Percentiles rank a stretch among this genome's conserved stretches.
phyloP scores from a whole-genome alignment of 2,888 invertebrate species.

The Polyommatus icarus region DNA sequence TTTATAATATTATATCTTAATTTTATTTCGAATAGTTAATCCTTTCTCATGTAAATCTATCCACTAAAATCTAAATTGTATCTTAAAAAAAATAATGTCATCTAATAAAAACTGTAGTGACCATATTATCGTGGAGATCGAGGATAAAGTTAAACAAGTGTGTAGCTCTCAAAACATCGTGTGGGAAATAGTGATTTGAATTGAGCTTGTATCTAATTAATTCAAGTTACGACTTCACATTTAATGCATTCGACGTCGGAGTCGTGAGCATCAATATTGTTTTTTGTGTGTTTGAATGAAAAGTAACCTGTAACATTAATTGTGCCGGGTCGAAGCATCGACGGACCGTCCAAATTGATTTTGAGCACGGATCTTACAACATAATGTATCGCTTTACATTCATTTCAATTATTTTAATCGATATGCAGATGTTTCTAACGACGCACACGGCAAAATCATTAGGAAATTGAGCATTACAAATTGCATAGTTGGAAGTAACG shows the following conservation, averaged over 20 bases:
- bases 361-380: conserved; percentile 62
- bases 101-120: conserved; percentile 28
- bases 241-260: conserved; percentile 64
- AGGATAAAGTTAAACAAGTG: conserved; percentile 31
- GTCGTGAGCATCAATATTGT: conserved; percentile 68
- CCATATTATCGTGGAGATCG: conserved; percentile 28
- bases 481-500: conserved; percentile 29
- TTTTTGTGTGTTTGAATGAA: conserved; percentile 58
- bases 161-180: conserved; percentile 34
- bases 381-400: conserved; percentile 64
- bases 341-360: conserved; percentile 67
- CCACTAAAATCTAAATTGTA: not conserved
- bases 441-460: conserved; percentile 59
- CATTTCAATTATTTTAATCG: conserved; percentile 61
- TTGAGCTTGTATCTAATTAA: conserved; percentile 59
- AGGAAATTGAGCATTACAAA: conserved; percentile 33
- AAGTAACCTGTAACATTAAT: conserved; percentile 69
- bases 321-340: conserved; percentile 59
- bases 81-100: conserved; percentile 13
- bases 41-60: conserved; percentile 8
- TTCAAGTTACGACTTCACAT: conserved; percentile 61
- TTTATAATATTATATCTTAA: not conserved
- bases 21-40: not conserved
- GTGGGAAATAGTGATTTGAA: conserved; percentile 39
- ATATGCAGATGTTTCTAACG: not conserved